Conservation (phyloP, 2,888 invertebrate species). For the Caenorhabditis becei region DNA sequence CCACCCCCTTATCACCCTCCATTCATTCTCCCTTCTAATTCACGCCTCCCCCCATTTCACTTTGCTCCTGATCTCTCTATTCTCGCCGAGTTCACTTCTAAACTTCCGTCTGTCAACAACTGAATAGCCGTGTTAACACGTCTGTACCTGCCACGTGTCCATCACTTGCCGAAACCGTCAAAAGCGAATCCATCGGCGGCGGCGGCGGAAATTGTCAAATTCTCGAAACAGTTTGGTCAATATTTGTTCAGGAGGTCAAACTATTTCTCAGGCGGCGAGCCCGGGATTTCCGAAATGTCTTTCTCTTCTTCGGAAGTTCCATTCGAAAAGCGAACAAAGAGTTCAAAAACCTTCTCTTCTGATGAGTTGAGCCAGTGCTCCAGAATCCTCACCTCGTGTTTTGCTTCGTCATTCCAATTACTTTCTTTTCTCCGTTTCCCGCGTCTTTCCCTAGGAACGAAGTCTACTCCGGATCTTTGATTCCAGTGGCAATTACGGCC, state of each 20-base stretch:
- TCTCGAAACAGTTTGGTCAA: conserved; percentile 42
- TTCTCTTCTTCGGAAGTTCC: too few relatives aligned
- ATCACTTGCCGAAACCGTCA: not conserved
- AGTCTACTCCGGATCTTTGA: not conserved
- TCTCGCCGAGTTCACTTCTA: not conserved
- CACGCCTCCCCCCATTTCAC: not conserved
- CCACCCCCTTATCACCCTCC: not conserved
- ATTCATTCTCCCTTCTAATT: not conserved
- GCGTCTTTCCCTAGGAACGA: not conserved
- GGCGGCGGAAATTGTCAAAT: not conserved
- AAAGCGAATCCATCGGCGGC: not conserved
- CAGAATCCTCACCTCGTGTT: too few relatives aligned
- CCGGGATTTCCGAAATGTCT: conserved; percentile 1
- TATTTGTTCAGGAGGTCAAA: conserved; percentile 41
- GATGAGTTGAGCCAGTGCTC: too few relatives aligned
- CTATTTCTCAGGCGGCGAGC: too few relatives aligned
- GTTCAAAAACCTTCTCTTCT: too few relatives aligned
- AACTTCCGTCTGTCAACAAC: not conserved
- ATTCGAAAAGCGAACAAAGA: too few relatives aligned
- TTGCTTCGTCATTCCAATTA: not conserved
- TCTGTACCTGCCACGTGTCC: not conserved
- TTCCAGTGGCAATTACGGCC: not conserved
- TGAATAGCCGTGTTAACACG: conserved; percentile 19
- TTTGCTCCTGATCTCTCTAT: conserved; percentile 39
- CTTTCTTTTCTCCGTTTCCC: not conserved